Conservation (phyloP, 1,140 invertebrate genomes). For the Polyergus mexicanus region DNA sequence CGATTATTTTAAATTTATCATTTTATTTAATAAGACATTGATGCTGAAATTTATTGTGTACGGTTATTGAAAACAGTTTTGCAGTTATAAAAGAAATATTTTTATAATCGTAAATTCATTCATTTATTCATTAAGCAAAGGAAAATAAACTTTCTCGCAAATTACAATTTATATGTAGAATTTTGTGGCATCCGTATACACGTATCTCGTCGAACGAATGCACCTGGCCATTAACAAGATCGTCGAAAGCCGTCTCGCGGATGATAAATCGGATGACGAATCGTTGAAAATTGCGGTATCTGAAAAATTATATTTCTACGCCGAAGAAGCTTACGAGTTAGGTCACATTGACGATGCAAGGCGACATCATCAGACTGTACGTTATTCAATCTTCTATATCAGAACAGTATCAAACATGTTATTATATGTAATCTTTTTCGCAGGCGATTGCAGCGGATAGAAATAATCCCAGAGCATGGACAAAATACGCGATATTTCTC, state of each 20-base stretch:
- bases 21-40: not conserved
- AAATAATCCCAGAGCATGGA: conserved; percentile 69
- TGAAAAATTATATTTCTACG: conserved; percentile 61
- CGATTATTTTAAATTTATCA: not conserved
- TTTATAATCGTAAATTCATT: not conserved
- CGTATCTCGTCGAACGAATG: conserved; percentile 76
- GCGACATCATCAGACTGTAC: conserved; percentile 65
- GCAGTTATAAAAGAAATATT: not conserved
- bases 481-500: conserved; percentile 70
- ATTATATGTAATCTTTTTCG: not conserved
- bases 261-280: conserved; percentile 23
- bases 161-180: conserved; percentile 64
- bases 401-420: not conserved
- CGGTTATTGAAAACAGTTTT: not conserved
- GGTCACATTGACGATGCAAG: conserved; percentile 61
- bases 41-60: not conserved
- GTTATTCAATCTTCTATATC: not conserved
- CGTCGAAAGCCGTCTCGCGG: conserved; percentile 60
- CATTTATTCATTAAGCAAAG: not conserved
- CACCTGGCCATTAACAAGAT: conserved; percentile 72
- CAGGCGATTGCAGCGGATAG: conserved; percentile 59
- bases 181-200: conserved; percentile 70
- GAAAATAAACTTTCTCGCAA: not conserved
- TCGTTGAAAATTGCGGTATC: rapidly evolving
- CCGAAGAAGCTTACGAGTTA: conserved; percentile 75